A percentile compares a stretch with the other conserved stretches of the same genome.
phyloP scores from a whole-genome alignment of 1,140 invertebrate species.

The Parasteatoda tepidariorum region DNA sequence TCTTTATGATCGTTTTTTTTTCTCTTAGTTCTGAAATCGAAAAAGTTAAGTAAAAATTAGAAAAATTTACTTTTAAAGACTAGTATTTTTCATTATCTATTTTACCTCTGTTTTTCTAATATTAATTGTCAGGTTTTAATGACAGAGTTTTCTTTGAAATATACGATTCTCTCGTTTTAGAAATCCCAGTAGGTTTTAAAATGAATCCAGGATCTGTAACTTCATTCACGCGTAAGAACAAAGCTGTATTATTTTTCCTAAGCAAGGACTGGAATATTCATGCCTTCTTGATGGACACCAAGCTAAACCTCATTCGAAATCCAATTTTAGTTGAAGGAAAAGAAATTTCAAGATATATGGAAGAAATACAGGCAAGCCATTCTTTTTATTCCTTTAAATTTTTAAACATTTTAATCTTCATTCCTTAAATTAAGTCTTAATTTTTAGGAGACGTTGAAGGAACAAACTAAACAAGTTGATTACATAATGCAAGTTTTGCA shows the following conservation, averaged over 20 bases:
- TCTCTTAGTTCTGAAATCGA: too few relatives aligned
- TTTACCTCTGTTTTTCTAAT: too few relatives aligned
- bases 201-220: background rate
- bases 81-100: too few relatives aligned
- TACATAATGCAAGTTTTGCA: background rate
- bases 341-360: slow-evolving; percentile 3
- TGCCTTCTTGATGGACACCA: slow-evolving; percentile 26
- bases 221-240: slow-evolving; percentile 1
- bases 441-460: background rate
- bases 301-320: background rate
- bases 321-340: background rate
- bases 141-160: too few relatives aligned
- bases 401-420: background rate
- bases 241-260: slow-evolving; percentile 3
- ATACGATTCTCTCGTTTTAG: too few relatives aligned
- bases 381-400: background rate
- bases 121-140: too few relatives aligned
- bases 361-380: slow-evolving; percentile 6
- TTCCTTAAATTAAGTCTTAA: background rate
- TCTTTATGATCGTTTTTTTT: too few relatives aligned
- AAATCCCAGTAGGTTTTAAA: background rate
- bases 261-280: background rate
- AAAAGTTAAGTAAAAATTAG: too few relatives aligned
- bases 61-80: too few relatives aligned
- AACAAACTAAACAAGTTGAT: slow-evolving; percentile 5